phyloP scores from a whole-genome alignment of 2,797 vertebrate genomes.

The Anas capensis region DNA sequence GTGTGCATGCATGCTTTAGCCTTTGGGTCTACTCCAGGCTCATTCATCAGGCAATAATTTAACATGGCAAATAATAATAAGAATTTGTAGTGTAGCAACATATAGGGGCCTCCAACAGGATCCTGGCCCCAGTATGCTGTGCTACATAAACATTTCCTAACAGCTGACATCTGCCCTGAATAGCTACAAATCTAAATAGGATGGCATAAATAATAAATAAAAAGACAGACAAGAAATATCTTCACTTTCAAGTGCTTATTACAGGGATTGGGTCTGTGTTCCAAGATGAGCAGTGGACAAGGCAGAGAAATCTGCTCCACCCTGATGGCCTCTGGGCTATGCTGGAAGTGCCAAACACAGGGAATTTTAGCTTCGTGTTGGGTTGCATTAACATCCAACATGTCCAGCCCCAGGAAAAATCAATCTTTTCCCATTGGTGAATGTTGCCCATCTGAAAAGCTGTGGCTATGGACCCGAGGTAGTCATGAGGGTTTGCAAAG shows the following conservation, averaged over 20 bases:
- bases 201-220: background rate
- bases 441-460: background rate
- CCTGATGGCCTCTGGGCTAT: background rate
- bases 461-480: background rate
- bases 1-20: background rate
- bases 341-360: background rate
- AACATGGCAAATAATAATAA: background rate
- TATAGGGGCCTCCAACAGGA: background rate
- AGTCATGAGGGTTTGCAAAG: background rate
- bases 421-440: background rate
- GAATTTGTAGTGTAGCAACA: background rate
- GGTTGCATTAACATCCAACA: background rate
- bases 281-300: background rate
- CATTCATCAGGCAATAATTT: background rate
- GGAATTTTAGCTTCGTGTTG: accelerated
- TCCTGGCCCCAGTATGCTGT: no score
- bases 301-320: background rate
- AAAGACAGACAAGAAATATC: background rate
- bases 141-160: background rate
- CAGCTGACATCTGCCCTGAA: background rate
- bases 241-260: background rate
- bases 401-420: background rate
- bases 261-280: background rate
- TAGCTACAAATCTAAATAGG: background rate
- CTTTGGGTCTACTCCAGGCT: background rate